phyloP scores from a whole-genome alignment of 1,140 invertebrate genomes.

The Halictus rubicundus region DNA sequence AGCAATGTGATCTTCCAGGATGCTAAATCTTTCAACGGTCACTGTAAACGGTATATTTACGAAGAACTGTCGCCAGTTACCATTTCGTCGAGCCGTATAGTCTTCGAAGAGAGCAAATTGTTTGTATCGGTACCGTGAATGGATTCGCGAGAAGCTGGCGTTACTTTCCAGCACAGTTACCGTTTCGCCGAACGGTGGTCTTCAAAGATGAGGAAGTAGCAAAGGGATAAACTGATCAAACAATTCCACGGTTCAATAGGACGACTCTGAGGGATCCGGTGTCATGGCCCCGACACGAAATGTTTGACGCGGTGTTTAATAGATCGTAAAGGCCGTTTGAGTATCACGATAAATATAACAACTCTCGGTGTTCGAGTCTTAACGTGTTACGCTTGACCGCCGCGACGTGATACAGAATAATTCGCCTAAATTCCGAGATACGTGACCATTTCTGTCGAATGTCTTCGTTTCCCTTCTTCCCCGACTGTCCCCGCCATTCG shows the following conservation, averaged over 20 bases:
- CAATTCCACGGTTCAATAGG: constrained; percentile 16
- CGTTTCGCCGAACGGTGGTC: no score
- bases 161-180: no score
- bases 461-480: no score
- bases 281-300: constrained; percentile 62
- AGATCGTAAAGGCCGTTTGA: constrained; percentile 79
- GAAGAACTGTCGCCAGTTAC: not conserved
- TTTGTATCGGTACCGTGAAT: no score
- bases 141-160: no score
- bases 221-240: no score
- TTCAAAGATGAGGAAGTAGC: no score
- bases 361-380: constrained; percentile 71
- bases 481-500: no score
- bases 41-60: not conserved
- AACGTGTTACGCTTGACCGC: constrained; percentile 64
- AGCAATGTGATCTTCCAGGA: no score
- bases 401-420: constrained; percentile 12
- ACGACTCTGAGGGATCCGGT: constrained; percentile 55
- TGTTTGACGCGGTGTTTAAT: constrained; percentile 78
- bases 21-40: no score
- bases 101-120: no score
- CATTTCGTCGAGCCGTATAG: no score
- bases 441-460: not conserved
- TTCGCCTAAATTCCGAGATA: not conserved
- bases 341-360: constrained; percentile 80